Percentiles rank a stretch among this genome's conserved stretches.
These are phyloP conservation scores for Mugil cephalus DNA, from an alignment of 2,113 vertebrate genomes.

Conservation along the genomic window DNA sequence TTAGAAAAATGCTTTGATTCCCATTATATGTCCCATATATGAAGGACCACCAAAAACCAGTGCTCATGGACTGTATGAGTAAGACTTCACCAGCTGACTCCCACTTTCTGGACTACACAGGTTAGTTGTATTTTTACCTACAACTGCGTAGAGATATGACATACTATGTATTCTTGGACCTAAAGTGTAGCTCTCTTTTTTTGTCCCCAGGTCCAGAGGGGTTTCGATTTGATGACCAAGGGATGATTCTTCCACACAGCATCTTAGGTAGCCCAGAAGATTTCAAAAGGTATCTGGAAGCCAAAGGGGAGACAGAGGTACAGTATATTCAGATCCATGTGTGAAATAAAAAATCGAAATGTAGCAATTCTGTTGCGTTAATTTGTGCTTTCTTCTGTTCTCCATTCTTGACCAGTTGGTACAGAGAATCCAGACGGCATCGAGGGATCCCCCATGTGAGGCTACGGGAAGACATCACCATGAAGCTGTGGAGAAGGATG, in stretches of 20 bases:
- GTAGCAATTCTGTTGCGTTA: background rate
- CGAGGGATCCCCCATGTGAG: constrained; percentile 2
- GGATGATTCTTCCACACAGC: constrained; percentile 89
- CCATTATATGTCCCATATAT: too few relatives aligned
- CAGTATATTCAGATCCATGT: background rate
- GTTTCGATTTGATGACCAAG: constrained; percentile 68
- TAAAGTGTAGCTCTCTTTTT: background rate
- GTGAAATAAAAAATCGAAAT: background rate
- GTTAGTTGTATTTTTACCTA: constrained; percentile 66
- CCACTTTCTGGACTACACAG: constrained; percentile 77
- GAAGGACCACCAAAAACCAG: constrained; percentile 57
- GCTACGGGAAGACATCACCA: background rate
- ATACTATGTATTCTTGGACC: background rate
- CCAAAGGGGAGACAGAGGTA: constrained; percentile 87
- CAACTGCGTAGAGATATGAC: too few relatives aligned
- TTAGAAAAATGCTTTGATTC: background rate
- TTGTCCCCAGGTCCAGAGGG: constrained; percentile 72
- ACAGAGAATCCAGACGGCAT: constrained; percentile 66
- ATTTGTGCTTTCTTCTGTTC: background rate
- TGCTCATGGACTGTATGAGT: constrained; percentile 65
- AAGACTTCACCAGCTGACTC: constrained; percentile 65
- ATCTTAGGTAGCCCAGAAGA: constrained; percentile 91
- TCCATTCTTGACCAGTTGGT: constrained; percentile 77
- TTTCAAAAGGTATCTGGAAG: constrained; percentile 86
- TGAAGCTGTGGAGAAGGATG: constrained; percentile 21